phyloP scores from a whole-genome alignment of 2,797 vertebrate species.

The Cossypha polioptera region DNA sequence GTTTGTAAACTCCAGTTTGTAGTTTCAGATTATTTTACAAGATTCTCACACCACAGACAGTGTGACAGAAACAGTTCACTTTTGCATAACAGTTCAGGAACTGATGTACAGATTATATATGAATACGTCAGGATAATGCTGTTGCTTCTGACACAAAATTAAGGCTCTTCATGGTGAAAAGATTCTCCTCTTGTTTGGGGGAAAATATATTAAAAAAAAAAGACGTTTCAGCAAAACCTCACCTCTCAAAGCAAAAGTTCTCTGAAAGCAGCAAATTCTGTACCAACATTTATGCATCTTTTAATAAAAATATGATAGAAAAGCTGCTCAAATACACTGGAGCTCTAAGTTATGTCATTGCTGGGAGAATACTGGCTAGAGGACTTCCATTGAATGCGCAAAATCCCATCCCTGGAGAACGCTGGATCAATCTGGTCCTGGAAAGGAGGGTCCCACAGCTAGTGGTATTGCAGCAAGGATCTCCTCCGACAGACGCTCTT shows the following conservation, averaged over 20 bases:
- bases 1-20: background rate
- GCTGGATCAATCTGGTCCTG: rapidly evolving
- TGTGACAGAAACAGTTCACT: background rate
- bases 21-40: background rate
- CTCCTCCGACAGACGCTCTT: background rate
- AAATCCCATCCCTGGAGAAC: background rate
- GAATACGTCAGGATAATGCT: background rate
- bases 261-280: background rate
- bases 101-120: background rate
- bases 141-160: background rate
- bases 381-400: background rate
- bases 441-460: background rate
- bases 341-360: background rate
- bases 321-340: background rate
- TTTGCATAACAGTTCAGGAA: background rate
- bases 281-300: background rate
- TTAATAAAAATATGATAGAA: background rate
- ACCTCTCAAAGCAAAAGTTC: background rate
- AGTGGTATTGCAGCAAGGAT: background rate
- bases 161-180: background rate
- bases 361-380: background rate
- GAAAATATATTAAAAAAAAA: background rate
- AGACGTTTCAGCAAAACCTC: background rate
- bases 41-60: background rate
- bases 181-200: background rate